Base-by-base conservation (phyloP, 2,113 vertebrate species). In the Athene noctua region DNA sequence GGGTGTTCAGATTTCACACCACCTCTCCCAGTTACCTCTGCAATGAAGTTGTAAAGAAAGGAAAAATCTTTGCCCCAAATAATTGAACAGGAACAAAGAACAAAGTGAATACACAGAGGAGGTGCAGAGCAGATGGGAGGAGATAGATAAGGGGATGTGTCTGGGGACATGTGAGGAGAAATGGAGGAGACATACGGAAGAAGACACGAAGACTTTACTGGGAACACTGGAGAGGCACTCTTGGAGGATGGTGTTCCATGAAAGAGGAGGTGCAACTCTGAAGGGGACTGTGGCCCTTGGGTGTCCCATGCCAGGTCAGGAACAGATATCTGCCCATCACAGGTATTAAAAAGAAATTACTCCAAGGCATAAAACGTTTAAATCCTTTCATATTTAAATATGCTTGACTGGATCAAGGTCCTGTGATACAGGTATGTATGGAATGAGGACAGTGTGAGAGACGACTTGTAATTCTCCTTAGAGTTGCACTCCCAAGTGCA, bases 151-250 rank as follows among this genome's bases (percentile, higher is more conserved):
- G 13, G 27, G 49, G 87, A 72, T 1, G 0, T 34, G 15, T 75
- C 67, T 80, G 23, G 25, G 46, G 26, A 85, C 85, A 68, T 46
- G 4, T 6, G 7, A 18, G 29, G 27, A 29, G 18, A 29, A 95
- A 75, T 23, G 15, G 23, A 75, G 21, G 25, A 86, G 10, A 40
- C 1, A 4, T 0, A 0, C 30, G 17, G 19, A 73, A 34, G 26
- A 27, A 61, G 25, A 36, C 8, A 73, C 30, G 26, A 27, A 61
- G 25, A 36, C 8, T 3, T 36, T 25, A n/a, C 29, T 71, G 40
- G 29, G 32, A 46, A n/a, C 14, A 15, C 22, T 42, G 29, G 32
- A 57, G 51, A 54, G 12, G 4, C 5, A 2, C 2, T 54, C 6
- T 29, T 63, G 36, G 34, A 44, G 27, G 38, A 68, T 57, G 10